Conservation (phyloP, 1,140 invertebrate genomes). For the Zophobas morio region DNA sequence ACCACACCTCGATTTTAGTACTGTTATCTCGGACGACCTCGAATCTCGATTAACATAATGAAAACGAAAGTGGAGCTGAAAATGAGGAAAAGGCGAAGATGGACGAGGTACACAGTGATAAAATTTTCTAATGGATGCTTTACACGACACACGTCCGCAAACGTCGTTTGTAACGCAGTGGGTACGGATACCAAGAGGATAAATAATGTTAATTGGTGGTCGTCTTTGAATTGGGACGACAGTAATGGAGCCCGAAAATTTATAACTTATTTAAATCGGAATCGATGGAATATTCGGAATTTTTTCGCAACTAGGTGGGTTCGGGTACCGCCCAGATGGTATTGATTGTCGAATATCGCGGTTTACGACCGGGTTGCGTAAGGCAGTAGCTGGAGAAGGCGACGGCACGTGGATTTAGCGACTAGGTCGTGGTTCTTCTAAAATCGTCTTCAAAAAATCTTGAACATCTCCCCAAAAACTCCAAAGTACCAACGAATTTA, state of each 20-base stretch:
- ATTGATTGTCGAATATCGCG: slow-evolving; percentile 21
- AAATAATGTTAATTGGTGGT: slow-evolving; percentile 22
- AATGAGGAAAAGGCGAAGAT: slow-evolving; percentile 22
- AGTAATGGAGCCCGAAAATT: slow-evolving; percentile 26
- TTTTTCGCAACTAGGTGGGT: slow-evolving; percentile 22
- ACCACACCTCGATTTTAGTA: slow-evolving; percentile 48
- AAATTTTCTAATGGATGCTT: slow-evolving; percentile 30
- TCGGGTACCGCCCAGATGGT: slow-evolving; percentile 10
- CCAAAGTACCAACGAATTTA: not conserved
- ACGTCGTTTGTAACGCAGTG: slow-evolving; percentile 12
- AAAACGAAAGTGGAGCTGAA: slow-evolving; percentile 37
- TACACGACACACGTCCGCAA: not conserved
- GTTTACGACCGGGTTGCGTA: slow-evolving; percentile 16
- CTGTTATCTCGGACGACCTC: slow-evolving; percentile 35
- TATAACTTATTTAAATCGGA: slow-evolving; percentile 41
- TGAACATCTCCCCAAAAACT: not conserved
- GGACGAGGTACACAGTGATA: slow-evolving; percentile 3
- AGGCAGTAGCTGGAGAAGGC: not conserved
- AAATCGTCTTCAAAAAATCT: too few species aligned
- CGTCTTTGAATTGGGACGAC: slow-evolving; percentile 8
- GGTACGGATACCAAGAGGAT: not conserved
- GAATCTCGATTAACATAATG: slow-evolving; percentile 44
- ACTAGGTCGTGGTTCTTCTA: not conserved
- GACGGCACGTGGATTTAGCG: not conserved
- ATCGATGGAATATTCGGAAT: slow-evolving; percentile 4